Evolutionary conservation across 2,888 invertebrate species (phyloP), one percentile per base, ranked within the genome.

Genomic region (Lithophane ornitopus): DNA sequence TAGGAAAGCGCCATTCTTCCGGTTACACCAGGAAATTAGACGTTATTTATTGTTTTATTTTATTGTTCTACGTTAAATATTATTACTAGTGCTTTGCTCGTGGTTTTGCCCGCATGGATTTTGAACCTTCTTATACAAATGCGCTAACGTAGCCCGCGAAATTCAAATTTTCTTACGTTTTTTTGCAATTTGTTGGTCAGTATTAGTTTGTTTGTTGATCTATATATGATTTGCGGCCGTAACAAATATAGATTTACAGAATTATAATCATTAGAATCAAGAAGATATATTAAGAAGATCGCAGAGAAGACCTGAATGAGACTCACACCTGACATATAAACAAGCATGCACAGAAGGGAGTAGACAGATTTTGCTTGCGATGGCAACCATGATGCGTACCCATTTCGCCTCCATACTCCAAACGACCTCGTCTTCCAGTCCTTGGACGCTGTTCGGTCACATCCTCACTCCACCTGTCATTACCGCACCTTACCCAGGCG

Each of bases 1-100:
- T 68, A 61, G 59, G 65, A 85, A 82, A 71, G 63, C 46, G 12
- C 34, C 41, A 70, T 6, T 72, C 70, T 74, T 74, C 44, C 46
- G 72, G 69, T 82, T 85, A 52, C 77, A 72, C 41, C 52, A 71
- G 58, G 14, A 69, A 66, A 74, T 49, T 41, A 62, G 67, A 74
- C 56, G 52, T 19, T 28, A 65, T 19, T 68, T 76, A 70, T n/a
- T 56, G 54, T 56, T 58, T 80, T 70, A 74, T 80, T 84, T 52
- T 61, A 73, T 80, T 79, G 73, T 72, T 72, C 61, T 70, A 79
- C 59, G 52, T n/a, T 59, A 4, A 49, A 16, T 34, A 39, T 44
- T 54, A 12, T 28, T 11, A 44, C 59, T 69, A 76, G 71, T 16
- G 34, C 2, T n/a, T 41, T 41, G 34, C 49, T 16, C 28, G 12